Base-by-base conservation (phyloP, 2,888 invertebrate species). In the Linhomoeus sp. region DNA sequence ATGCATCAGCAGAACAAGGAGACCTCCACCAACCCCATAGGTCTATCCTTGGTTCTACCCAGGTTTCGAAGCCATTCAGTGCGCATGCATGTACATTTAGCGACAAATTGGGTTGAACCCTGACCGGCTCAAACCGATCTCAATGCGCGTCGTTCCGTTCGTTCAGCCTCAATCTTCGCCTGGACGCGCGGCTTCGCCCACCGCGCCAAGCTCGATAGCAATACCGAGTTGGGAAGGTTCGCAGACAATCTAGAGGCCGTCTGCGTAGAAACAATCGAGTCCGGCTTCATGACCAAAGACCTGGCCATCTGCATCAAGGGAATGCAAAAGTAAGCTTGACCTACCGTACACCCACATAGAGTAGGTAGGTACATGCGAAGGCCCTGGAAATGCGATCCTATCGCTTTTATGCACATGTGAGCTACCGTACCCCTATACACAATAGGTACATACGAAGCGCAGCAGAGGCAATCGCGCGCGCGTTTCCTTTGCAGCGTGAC, bases 21-120 rank as follows among this genome's bases (percentile, higher is more conserved):
- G 70, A 97, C 97, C 0, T 92, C 92, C 29, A 97, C 94, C 44
- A 97, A 97, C 69, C 87, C 94, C 0, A 92, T 97, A 62, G 94
- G 73, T 72, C 55, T 45, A 58, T 51, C 29, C 12, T 5, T n/a
- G n/a, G n/a, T n/a, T n/a, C n/a, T n/a, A n/a, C n/a, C n/a, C n/a
- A n/a, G n/a, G n/a, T n/a, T n/a, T n/a, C n/a, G n/a, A n/a, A 33
- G 15, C 9, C 15, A 33, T 15, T 33, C 15, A 12, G 33, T 33
- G 33, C 33, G 15, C 33, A 33, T 33, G 12, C 9, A 33, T 33
- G 33, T 12, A 12, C 15, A 9, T 15, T 9, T 33, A 9, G 15
- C 12, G 29, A 29, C 29, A 29, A 29, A 29, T 29, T n/a, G n/a
- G n/a, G n/a, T n/a, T n/a, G n/a, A n/a, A n/a, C n/a, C n/a, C n/a